Base-by-base conservation (phyloP, 2,113 vertebrate species). In the Poicephalus gulielmi region DNA sequence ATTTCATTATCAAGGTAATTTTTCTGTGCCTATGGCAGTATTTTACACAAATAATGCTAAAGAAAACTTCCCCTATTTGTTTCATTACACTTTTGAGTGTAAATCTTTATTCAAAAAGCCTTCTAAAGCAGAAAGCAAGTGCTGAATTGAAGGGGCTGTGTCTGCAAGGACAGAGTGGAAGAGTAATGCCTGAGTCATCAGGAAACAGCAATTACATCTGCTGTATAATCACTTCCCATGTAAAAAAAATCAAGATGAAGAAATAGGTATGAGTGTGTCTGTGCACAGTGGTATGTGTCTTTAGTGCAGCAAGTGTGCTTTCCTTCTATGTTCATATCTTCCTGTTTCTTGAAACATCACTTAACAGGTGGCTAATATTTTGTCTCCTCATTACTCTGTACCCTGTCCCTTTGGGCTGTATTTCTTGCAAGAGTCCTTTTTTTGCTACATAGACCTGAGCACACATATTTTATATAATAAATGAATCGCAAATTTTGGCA, bases 1-100 rank as follows among this genome's bases (percentile, higher is more conserved):
- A 71, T 83, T 95, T 92, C 69, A 88, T 67, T 77, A 94, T 92
- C 83, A 92, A 84, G 47, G 76, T 88, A 96, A 82, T 92, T 93
- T 95, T 95, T 93, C 76, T 88, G 39, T 76, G 83, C 59, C 47
- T 62, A 12, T 75, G 62, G 66, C 52, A 62, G 73, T 93, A 95
- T 93, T 96, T 97, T 86, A 90, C 50, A 75, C 35, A 88, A 88
- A 86, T 82, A 93, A 88, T 57, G 43, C 31, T 84, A 49, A 94
- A 94, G 80, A 92, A 96, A 90, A 71, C 66, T 79, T 33, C 81
- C 41, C 44, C 13, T 76, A 33, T 86, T 91, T 88, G 27, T 91
- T 95, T 93, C 80, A 69, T 75, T 60, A 41, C 1, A 3, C 11
- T 91, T 79, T 28, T 76, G 31, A 81, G 64, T 44, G n/a, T 86